These are phyloP conservation scores for Dicyrtomina minuta DNA, from an alignment of 2,888 invertebrate genomes.

Conservation along the genomic window DNA sequence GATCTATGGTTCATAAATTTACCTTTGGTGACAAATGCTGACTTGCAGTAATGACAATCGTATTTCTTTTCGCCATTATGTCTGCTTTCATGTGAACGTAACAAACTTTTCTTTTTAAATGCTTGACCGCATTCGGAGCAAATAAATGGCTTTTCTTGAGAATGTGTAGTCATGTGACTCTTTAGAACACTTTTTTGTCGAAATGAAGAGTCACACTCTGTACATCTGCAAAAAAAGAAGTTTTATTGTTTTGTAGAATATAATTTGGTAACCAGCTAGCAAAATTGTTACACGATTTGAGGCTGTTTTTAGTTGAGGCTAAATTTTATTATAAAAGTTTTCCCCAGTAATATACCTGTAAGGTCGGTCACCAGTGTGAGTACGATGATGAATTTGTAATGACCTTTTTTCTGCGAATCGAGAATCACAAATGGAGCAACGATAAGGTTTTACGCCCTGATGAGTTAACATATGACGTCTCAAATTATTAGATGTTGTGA, in stretches of 20 bases:
- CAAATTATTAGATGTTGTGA: slow-evolving; percentile 38
- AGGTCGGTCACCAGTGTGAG: slow-evolving; percentile 36
- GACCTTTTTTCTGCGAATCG: slow-evolving; percentile 37
- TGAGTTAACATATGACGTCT: slow-evolving; percentile 39
- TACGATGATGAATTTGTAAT: slow-evolving; percentile 31
- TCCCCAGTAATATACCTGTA: too few species aligned
- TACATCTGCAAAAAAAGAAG: slow-evolving; percentile 16
- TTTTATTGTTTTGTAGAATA: too few species aligned
- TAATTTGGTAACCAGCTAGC: too few species aligned
- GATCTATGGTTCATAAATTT: too few species aligned
- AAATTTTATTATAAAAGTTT: too few species aligned
- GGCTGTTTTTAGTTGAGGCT: too few species aligned
- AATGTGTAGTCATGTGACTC: slow-evolving; percentile 32
- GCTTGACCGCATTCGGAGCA: slow-evolving; percentile 35
- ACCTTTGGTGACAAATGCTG: slow-evolving; percentile 37
- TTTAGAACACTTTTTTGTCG: slow-evolving; percentile 23
- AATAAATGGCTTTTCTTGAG: slow-evolving; percentile 30
- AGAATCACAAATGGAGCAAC: slow-evolving; percentile 34
- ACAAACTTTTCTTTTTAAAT: slow-evolving; percentile 33
- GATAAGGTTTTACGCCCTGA: slow-evolving; percentile 39
- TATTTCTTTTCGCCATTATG: slow-evolving; percentile 33
- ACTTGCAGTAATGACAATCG: slow-evolving; percentile 32
- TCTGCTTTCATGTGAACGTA: slow-evolving; percentile 32
- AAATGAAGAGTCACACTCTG: slow-evolving; percentile 22
- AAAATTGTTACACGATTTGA: too few species aligned